Percentiles rank a stretch among this genome's conserved stretches.
These are phyloP conservation scores for Oriolus oriolus DNA, from an alignment of 2,113 vertebrate genomes.

Conservation along the genomic window DNA sequence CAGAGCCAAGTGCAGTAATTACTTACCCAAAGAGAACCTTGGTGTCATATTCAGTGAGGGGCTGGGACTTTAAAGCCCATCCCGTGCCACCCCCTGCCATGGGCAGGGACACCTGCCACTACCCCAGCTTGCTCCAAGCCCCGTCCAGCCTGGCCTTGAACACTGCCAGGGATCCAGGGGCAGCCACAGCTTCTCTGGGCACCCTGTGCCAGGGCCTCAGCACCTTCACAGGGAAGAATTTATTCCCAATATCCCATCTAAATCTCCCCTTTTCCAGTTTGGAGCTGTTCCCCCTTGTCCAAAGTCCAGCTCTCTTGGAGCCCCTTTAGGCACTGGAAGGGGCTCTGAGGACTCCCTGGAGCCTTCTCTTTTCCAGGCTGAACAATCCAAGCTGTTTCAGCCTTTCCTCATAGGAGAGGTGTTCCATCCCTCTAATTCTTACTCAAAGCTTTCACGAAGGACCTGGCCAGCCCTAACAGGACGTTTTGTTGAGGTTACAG, in stretches of 20 bases:
- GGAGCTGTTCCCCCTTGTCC: background rate
- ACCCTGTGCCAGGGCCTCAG: background rate
- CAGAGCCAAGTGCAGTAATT: background rate
- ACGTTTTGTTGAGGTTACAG: background rate
- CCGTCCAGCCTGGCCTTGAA: background rate
- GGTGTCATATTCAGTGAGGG: background rate
- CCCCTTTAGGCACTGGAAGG: background rate
- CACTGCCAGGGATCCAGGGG: background rate
- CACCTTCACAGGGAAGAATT: background rate
- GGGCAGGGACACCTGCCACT: background rate
- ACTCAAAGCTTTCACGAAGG: background rate
- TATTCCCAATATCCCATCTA: background rate
- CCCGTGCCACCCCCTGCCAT: background rate
- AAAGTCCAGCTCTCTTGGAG: background rate
- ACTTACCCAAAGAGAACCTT: background rate
- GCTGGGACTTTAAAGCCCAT: background rate
- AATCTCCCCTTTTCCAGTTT: background rate
- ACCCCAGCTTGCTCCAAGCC: rapidly evolving
- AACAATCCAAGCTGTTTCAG: background rate
- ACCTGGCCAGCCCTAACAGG: background rate
- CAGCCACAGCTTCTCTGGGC: background rate
- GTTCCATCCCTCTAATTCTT: background rate
- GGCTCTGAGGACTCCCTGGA: background rate
- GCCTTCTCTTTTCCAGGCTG: background rate
- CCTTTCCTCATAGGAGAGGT: background rate